Base-by-base conservation (phyloP, 1,140 invertebrate species). In the Drosophila gunungcola region DNA sequence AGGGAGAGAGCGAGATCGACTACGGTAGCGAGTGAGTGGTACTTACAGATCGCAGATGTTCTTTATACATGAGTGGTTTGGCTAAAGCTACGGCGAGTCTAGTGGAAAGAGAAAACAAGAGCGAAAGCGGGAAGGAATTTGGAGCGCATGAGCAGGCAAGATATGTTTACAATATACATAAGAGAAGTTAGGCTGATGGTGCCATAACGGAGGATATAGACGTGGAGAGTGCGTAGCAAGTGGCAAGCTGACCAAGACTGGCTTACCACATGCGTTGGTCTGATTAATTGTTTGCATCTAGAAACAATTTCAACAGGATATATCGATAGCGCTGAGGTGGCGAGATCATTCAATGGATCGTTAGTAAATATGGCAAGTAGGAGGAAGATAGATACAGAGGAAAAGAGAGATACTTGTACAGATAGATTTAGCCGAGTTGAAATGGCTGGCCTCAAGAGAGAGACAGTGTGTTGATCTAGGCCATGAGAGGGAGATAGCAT, bases 401-500 rank as follows among this genome's bases (percentile, higher is more conserved):
- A 6, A 49, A 34, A 55, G 34, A 58, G 53, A 58, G n/a, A 43
- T 42, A 42, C 32, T 45, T 61, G 36, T 49, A 68, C n/a, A 68
- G 21, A 54, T 32, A 63, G 53, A 42, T 58, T 36, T 41, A 61
- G 46, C 64, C 21, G 2, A 58, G 21, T 29, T 55, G 61, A 55
- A 1, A 46, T 32, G 54, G 16, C 45, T 48, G 12, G 25, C 5
- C 46, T 46, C 43, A 46, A 42, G 34, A 68, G 46, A 64, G 56
- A 46, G 51, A 43, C 32, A 54, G 52, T 51, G 46, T 63, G 45
- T 55, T 43, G 64, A 69, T 54, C 55, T 54, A 64, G 80, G 61
- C 67, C 80, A 83, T 84, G 80, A 75, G 42, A 83, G 75, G 58
- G 64, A 56, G 13, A 78, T 78, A 78, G 82, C 79, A 72, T 86